A percentile compares a stretch with the other conserved stretches of the same genome.
phyloP scores from a whole-genome alignment of 2,113 vertebrate species.

The Boleophthalmus pectinirostris region DNA sequence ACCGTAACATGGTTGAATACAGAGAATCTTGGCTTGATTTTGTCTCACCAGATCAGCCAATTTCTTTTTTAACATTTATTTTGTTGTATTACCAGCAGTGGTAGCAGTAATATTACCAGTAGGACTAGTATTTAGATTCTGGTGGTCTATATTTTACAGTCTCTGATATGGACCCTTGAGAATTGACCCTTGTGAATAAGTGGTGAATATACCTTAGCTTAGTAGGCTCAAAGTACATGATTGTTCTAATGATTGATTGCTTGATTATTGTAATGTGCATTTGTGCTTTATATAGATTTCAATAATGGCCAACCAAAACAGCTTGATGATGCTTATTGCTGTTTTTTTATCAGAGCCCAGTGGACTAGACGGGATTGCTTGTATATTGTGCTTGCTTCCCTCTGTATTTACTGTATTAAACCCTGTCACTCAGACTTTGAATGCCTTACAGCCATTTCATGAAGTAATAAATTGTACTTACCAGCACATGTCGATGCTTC shows the following conservation, averaged over 20 bases:
- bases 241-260: too few species aligned
- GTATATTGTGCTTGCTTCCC: background rate
- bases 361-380: conserved; percentile 1
- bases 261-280: background rate
- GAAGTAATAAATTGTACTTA: background rate
- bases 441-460: background rate
- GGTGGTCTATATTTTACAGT: too few species aligned
- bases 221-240: background rate
- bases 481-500: background rate
- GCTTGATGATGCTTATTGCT: background rate
- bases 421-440: conserved; percentile 25
- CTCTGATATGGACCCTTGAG: too few species aligned
- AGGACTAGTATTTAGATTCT: background rate
- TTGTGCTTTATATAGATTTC: background rate
- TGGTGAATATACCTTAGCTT: too few species aligned
- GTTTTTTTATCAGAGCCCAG: conserved; percentile 47
- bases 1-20: background rate
- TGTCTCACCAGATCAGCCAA: background rate
- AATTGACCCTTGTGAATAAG: background rate
- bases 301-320: background rate
- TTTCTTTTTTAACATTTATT: too few species aligned
- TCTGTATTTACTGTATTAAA: background rate
- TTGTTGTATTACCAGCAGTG: background rate
- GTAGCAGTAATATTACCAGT: background rate
- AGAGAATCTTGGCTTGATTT: background rate